Evolutionary conservation across 2,888 invertebrate genomes (phyloP).

Genomic region (Chymomyza fuscimana): DNA sequence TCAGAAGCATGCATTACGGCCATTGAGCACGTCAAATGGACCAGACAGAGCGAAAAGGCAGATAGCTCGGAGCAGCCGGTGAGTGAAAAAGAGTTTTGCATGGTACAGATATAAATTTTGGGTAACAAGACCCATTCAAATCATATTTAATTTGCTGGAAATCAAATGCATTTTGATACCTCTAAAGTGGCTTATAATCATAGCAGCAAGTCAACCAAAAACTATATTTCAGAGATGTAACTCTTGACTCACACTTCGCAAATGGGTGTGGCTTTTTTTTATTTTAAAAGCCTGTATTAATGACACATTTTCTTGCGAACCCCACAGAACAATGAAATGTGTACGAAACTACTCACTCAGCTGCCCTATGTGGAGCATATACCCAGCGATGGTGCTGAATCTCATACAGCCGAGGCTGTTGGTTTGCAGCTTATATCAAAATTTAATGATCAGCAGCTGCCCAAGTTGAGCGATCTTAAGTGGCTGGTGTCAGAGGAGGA

Average conservation of each 20-base stretch:
- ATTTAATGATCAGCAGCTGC: slow-evolving; percentile 88
- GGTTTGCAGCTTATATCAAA: slow-evolving; percentile 88
- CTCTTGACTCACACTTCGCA: no score
- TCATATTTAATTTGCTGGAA: no score
- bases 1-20: slow-evolving; percentile 91
- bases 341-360: not conserved
- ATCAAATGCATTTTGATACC: not conserved
- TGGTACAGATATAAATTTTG: not conserved
- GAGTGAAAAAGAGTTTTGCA: not conserved
- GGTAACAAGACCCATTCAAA: no score
- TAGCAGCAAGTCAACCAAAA: no score
- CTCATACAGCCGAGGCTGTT: slow-evolving; percentile 88
- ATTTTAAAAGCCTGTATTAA: not conserved
- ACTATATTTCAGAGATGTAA: no score
- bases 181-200: no score
- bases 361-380: slow-evolving; percentile 68
- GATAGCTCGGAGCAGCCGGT: not conserved
- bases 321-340: not conserved
- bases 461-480: slow-evolving; percentile 87
- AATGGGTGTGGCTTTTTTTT: no score
- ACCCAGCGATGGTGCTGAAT: slow-evolving; percentile 77
- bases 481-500: slow-evolving; percentile 90
- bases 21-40: slow-evolving; percentile 87
- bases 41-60: slow-evolving; percentile 70
- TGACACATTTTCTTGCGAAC: not conserved